phyloP scores from a whole-genome alignment of 2,888 invertebrate species.

The Iphiclides podalirius region DNA sequence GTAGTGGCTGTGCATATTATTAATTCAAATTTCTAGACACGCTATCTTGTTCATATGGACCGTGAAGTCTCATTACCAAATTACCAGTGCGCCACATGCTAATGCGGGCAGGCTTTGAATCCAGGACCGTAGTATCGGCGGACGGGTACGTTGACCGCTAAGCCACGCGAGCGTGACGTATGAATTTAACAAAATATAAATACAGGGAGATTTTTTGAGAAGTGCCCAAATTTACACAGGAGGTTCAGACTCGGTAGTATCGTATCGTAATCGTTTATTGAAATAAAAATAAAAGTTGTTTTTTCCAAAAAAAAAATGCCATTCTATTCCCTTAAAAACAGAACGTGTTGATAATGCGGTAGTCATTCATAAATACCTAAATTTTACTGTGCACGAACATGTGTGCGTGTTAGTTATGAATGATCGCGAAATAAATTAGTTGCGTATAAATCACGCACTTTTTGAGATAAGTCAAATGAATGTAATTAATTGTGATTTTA shows the following conservation, averaged over 20 bases:
- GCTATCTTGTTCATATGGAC: background rate
- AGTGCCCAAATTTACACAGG: too few relatives aligned
- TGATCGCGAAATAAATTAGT: too few relatives aligned
- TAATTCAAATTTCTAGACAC: background rate
- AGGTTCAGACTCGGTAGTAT: background rate
- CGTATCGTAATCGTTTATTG: background rate
- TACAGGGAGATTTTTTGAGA: background rate
- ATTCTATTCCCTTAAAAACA: too few relatives aligned
- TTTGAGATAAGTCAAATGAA: too few relatives aligned
- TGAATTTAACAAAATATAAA: background rate
- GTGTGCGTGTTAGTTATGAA: too few relatives aligned
- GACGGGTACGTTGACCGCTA: background rate
- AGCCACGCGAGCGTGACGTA: background rate
- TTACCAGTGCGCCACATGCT: background rate
- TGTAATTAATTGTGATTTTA: too few relatives aligned
- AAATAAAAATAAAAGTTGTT: too few relatives aligned
- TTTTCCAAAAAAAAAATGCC: too few relatives aligned
- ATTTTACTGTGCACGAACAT: too few relatives aligned
- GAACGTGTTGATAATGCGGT: too few relatives aligned
- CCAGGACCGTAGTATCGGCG: background rate
- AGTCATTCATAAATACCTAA: too few relatives aligned
- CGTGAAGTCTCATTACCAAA: background rate
- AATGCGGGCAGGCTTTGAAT: background rate
- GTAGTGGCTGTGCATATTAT: background rate
- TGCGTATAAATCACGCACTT: too few relatives aligned